Evolutionary conservation across 2,888 invertebrate species (phyloP).

Genomic region (Pseudoips prasinana): DNA sequence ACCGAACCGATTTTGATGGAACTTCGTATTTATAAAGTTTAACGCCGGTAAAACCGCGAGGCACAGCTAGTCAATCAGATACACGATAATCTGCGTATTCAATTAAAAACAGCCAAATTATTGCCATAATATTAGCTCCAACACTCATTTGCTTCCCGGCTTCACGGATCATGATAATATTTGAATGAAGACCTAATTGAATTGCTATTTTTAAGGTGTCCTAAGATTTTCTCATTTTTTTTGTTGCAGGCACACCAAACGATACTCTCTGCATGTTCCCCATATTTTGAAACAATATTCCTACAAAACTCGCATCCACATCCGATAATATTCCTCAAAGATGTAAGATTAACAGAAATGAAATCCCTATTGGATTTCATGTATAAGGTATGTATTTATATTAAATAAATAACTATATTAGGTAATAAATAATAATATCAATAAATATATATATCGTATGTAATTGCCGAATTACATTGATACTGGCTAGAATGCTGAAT

Average conservation of each 20-base stretch:
- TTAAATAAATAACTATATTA: not conserved
- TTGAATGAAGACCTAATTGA: too few relatives aligned
- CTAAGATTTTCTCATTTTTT: constrained; percentile 29
- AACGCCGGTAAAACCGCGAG: too few relatives aligned
- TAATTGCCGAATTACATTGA: not conserved
- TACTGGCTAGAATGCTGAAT: too few relatives aligned
- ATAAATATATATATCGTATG: not conserved
- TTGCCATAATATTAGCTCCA: too few relatives aligned
- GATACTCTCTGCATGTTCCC: constrained; percentile 95
- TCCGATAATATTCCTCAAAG: constrained; percentile 95
- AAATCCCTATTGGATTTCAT: constrained; percentile 95
- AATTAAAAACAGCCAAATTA: too few relatives aligned
- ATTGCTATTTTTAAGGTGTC: too few relatives aligned
- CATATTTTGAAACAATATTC: constrained; percentile 96
- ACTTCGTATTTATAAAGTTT: too few relatives aligned
- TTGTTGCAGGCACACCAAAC: constrained; percentile 93
- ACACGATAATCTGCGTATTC: too few relatives aligned
- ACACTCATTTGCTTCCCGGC: too few relatives aligned
- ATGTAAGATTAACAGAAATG: constrained; percentile 94
- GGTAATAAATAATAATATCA: not conserved
- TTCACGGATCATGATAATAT: too few relatives aligned
- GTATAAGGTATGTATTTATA: constrained; percentile 89
- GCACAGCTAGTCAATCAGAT: too few relatives aligned
- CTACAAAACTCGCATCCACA: constrained; percentile 94
- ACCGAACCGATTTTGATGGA: too few relatives aligned